phyloP scores from a whole-genome alignment of 2,113 vertebrate species.

The Puma concolor region DNA sequence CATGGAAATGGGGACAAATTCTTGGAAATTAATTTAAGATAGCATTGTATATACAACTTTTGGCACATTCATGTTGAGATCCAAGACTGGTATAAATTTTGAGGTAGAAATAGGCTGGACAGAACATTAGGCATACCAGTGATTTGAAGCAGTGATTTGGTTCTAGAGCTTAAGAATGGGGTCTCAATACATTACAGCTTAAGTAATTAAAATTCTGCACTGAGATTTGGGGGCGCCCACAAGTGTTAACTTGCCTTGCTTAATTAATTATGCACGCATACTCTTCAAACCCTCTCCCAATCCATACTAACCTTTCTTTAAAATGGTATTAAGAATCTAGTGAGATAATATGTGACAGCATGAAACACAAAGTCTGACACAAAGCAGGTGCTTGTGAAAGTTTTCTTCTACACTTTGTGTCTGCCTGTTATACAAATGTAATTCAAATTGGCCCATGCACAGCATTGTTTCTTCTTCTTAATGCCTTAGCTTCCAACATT shows the following conservation, averaged over 20 bases:
- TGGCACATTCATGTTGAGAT: not conserved
- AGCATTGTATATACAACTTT: not conserved
- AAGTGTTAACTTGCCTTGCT: not conserved
- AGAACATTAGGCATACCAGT: not conserved
- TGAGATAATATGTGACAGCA: not conserved
- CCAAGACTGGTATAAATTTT: not conserved
- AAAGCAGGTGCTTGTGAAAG: not conserved
- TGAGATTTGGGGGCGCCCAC: not conserved
- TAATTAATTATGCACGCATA: not conserved
- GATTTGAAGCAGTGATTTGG: not conserved
- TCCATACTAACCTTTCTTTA: not conserved
- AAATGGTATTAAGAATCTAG: not conserved
- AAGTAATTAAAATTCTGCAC: not conserved
- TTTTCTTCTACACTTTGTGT: not conserved
- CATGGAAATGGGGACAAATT: not conserved
- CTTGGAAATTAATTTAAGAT: not conserved
- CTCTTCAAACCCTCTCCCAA: not conserved
- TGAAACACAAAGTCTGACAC: not conserved
- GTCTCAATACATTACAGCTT: not conserved
- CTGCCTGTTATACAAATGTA: not conserved
- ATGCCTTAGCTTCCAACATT: constrained; percentile 8
- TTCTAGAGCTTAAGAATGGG: not conserved
- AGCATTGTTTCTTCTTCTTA: not conserved
- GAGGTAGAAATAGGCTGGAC: not conserved
- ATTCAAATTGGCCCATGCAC: not conserved